phyloP scores from a whole-genome alignment of 2,888 invertebrate species.

The Arge pagana region DNA sequence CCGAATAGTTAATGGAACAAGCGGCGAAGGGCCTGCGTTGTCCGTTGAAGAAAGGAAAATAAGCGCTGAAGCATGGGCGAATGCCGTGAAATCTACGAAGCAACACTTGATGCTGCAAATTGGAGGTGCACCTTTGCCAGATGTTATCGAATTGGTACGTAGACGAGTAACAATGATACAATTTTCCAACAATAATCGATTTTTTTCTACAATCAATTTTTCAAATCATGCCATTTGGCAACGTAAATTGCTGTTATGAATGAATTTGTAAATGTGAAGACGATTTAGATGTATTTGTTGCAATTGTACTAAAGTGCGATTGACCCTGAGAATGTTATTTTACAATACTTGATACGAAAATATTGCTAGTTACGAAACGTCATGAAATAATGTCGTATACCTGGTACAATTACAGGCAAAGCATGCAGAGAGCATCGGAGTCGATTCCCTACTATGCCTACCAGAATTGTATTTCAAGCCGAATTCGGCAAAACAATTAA shows the following conservation, averaged over 20 bases:
- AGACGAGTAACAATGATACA: too few species aligned
- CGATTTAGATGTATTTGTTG: too few species aligned
- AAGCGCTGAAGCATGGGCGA: conserved; percentile 69
- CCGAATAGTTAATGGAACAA: conserved; percentile 74
- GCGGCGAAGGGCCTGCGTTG: conserved; percentile 76
- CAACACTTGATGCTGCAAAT: conserved; percentile 74
- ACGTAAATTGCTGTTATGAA: too few species aligned
- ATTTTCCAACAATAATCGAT: too few species aligned
- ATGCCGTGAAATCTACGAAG: conserved; percentile 61
- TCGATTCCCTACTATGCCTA: conserved; percentile 71
- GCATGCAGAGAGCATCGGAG: conserved; percentile 70
- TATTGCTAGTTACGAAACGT: neutral
- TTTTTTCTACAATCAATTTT: too few species aligned
- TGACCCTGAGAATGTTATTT: conserved; percentile 9
- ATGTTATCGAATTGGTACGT: conserved; percentile 70
- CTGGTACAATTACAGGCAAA: conserved; percentile 67
- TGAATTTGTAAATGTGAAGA: too few species aligned
- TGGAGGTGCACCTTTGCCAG: conserved; percentile 71
- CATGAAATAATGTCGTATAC: neutral
- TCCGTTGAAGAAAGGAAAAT: conserved; percentile 70
- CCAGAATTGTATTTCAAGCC: conserved; percentile 82
- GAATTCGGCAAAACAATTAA: conserved; percentile 63
- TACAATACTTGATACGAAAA: neutral
- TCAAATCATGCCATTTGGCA: too few species aligned
- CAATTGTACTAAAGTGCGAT: too few species aligned